Evolutionary conservation across 37 sponge, comb jelly and placozoan species (phyloP).

Genomic region (Diacarnus erythraeanus): DNA sequence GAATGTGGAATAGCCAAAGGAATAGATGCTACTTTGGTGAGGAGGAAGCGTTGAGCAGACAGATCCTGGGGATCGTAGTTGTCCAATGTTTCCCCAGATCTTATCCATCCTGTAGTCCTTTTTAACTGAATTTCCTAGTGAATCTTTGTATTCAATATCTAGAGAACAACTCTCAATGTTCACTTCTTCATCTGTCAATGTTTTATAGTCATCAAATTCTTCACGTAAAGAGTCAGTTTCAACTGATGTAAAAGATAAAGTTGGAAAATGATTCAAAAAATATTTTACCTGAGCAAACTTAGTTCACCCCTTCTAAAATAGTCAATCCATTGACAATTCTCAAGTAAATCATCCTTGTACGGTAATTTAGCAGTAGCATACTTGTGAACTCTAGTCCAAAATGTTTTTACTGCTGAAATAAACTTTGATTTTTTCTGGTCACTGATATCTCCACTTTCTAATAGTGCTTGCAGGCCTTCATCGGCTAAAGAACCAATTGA

Average conservation of each 20-base stretch:
- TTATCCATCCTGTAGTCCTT: constrained; percentile 25
- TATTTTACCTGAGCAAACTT: not conserved
- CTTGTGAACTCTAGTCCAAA: constrained; percentile 17
- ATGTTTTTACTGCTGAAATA: constrained; percentile 2
- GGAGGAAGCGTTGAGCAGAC: not conserved
- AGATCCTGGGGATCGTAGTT: not conserved
- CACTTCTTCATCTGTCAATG: constrained; percentile 9
- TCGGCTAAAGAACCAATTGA: constrained; percentile 9
- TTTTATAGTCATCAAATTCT: constrained; percentile 18
- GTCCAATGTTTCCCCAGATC: constrained; percentile 13
- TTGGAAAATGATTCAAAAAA: not conserved
- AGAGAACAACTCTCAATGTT: constrained; percentile 7
- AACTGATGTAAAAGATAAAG: not conserved
- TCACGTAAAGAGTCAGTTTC: constrained; percentile 5
- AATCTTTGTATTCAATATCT: constrained; percentile 14
- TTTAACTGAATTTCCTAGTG: not conserved
- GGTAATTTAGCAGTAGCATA: constrained; percentile 7
- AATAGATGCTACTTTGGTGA: not conserved
- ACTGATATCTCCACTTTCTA: constrained; percentile 2
- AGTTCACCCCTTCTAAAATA: constrained; percentile 1
- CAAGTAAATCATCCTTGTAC: not conserved
- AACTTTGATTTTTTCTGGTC: not conserved
- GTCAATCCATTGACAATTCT: constrained; percentile 2
- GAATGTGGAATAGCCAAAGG: not conserved
- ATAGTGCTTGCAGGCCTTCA: not conserved